Base-by-base conservation (phyloP, 2,113 vertebrate genomes). In the Pogonocichla stellata region DNA sequence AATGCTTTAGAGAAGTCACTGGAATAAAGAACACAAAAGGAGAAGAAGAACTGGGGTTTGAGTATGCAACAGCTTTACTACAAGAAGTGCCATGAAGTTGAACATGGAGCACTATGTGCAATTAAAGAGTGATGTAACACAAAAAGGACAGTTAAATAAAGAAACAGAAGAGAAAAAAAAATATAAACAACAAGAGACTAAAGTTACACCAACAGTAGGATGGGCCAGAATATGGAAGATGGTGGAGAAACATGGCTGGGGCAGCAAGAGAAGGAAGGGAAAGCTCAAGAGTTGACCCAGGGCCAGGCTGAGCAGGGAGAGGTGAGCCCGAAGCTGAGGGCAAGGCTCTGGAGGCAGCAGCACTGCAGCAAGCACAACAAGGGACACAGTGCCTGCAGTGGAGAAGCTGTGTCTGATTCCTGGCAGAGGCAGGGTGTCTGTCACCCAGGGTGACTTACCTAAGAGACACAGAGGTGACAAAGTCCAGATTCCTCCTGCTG, bases 51-150 rank as follows among this genome's bases (percentile, higher is more conserved):
- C 1, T 33, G 31, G 10, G 33, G 20, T 40, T 36, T 25, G 42
- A 72, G 34, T 4, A 40, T 78, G 38, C 9, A 56, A 54, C 31
- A 81, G n/a, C 9, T 80, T 57, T 78, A 34, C 15, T 9, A 1
- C 18, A 71, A 62, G 36, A n/a, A 74, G 16, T 6, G 25, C 9
- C 4, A 1, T 0, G 8, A 54, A 71, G 31, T 14, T 67, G 70
- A 50, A 25, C 9, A 60, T 0, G 0, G 38, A 45, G 25, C 24
- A 19, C 6, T 33, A 2, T 2, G 14, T 12, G 45, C 28, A 65
- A 57, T 33, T 4, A 2, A 72, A 70, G 33, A 51, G 31, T 8
- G 17, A 86, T 50, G n/a, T 5, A 45, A 88, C 87, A 71, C 7
- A 58, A 71, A 86, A 84, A 75, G 7, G 14, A 6, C 5, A 16